Percentiles rank a stretch among this genome's conserved stretches.
Evolutionary conservation across 2,113 vertebrate genomes (phyloP).

Genomic region (Tragulus kanchil): DNA sequence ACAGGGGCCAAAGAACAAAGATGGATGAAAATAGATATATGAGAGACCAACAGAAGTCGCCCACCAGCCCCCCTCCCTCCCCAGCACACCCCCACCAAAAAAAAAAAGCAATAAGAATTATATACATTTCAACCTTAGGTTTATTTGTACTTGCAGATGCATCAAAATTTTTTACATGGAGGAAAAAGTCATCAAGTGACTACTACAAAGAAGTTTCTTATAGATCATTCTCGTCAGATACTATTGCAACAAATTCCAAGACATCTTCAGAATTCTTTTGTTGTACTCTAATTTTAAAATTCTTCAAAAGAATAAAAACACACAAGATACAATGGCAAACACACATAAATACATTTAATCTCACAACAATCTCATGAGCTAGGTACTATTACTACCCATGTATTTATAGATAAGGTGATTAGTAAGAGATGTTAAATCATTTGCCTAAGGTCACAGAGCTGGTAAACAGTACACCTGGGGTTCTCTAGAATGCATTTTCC

Average conservation of each 20-base stretch:
- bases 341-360: background rate
- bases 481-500: background rate
- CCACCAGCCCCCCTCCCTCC: too few relatives aligned
- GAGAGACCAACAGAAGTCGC: too few relatives aligned
- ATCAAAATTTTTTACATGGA: background rate
- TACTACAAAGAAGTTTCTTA: background rate
- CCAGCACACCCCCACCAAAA: too few relatives aligned
- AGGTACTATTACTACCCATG: background rate
- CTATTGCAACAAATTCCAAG: background rate
- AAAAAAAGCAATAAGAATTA: too few relatives aligned
- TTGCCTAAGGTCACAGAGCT: background rate
- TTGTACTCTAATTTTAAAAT: constrained; percentile 32
- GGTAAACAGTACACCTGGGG: background rate
- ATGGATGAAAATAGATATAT: too few relatives aligned
- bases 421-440: background rate
- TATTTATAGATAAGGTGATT: constrained; percentile 10
- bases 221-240: background rate
- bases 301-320: constrained; percentile 17
- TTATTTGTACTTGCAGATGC: background rate
- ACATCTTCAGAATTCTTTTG: background rate
- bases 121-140: constrained; percentile 31
- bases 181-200: background rate
- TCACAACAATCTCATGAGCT: background rate
- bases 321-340: background rate
- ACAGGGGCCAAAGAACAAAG: too few relatives aligned